Evolutionary conservation across 2,888 invertebrate genomes (phyloP).

Genomic region (Nymphalis urticae): DNA sequence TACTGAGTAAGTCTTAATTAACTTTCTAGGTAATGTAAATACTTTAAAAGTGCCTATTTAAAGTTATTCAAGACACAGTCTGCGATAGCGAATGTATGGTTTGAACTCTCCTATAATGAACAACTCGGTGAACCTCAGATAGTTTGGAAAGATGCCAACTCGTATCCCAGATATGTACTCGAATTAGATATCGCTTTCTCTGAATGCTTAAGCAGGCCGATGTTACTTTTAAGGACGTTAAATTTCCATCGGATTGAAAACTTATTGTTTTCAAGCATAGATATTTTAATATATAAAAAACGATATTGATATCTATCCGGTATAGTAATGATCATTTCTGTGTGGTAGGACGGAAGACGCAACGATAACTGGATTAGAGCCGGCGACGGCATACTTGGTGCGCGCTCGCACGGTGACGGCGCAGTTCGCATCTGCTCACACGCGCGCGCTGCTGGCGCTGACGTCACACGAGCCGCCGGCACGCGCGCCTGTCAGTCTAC

Average conservation of each 20-base stretch:
- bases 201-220: background rate
- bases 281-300: background rate
- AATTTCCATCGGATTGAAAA: background rate
- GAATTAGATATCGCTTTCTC: background rate
- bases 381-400: conserved; percentile 73
- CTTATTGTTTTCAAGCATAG: too few species aligned
- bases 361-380: conserved; percentile 71
- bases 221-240: background rate
- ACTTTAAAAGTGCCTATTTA: background rate
- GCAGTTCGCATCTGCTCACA: conserved; percentile 74
- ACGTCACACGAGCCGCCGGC: conserved; percentile 74
- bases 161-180: background rate
- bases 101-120: conserved; percentile 2
- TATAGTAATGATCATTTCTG: background rate
- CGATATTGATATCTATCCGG: background rate
- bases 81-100: conserved; percentile 1
- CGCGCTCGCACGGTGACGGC: conserved; percentile 72
- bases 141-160: conserved; percentile 7
- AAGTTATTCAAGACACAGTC: background rate
- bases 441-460: conserved; percentile 68
- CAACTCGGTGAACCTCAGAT: background rate
- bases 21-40: background rate
- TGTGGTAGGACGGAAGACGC: conserved; percentile 62
- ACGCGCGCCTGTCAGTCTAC: conserved; percentile 64
- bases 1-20: conserved; percentile 59